A percentile compares a stretch with the other conserved stretches of the same genome.
phyloP scores from a whole-genome alignment of 2,888 invertebrate species.

The Liposcelis brunnea region DNA sequence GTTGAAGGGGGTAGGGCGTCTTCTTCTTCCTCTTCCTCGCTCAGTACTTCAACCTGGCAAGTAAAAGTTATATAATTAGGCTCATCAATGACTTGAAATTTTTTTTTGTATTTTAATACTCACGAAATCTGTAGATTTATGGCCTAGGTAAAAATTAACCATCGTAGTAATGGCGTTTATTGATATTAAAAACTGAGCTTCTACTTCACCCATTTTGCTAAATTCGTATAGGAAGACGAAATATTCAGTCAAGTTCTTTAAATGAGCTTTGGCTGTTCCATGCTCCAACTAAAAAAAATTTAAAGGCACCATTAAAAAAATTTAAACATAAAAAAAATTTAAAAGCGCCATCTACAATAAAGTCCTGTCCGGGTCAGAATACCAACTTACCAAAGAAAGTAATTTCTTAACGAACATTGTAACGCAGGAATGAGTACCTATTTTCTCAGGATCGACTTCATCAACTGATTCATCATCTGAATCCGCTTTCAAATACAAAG shows the following conservation, averaged over 20 bases:
- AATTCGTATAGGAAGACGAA: conserved; percentile 85
- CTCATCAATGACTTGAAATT: conserved; percentile 18
- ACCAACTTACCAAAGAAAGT: conserved; percentile 59
- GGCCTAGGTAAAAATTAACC: conserved; percentile 82
- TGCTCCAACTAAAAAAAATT: conserved; percentile 52
- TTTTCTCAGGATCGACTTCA: conserved; percentile 35
- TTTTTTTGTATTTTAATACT: too few relatives aligned
- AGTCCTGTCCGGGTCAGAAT: conserved; percentile 2
- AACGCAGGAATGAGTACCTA: conserved; percentile 71
- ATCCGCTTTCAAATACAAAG: conserved; percentile 38
- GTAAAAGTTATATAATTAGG: too few relatives aligned
- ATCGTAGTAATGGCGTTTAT: conserved; percentile 78
- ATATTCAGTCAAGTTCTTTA: conserved; percentile 81
- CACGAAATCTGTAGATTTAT: conserved; percentile 56
- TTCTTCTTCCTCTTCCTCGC: conserved; percentile 53
- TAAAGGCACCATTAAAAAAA: conserved; percentile 7
- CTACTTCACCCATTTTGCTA: conserved; percentile 88
- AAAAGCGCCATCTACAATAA: neutral
- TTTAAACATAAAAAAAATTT: conserved; percentile 6
- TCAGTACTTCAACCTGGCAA: conserved; percentile 39
- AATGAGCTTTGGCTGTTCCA: conserved; percentile 59
- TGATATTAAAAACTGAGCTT: conserved; percentile 70
- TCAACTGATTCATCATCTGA: conserved; percentile 35
- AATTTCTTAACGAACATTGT: conserved; percentile 83
- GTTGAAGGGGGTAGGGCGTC: conserved; percentile 43